Evolutionary conservation across 2,797 vertebrate species (phyloP).

Genomic region (Chrosomus eos): DNA sequence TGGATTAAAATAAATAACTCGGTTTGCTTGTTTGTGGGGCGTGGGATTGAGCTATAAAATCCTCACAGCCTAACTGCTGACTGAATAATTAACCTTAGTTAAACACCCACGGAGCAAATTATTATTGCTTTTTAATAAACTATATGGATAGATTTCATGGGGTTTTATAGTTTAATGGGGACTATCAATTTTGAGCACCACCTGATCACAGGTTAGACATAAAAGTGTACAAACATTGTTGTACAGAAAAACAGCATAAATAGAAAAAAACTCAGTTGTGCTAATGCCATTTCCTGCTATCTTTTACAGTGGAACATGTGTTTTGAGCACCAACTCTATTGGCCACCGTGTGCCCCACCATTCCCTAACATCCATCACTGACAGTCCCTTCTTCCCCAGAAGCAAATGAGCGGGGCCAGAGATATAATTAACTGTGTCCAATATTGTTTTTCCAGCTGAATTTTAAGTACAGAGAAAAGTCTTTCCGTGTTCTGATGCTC

Average conservation of each 20-base stretch:
- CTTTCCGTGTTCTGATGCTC: constrained; percentile 51
- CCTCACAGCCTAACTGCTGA: constrained; percentile 25
- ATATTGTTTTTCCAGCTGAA: constrained; percentile 57
- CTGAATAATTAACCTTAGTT: constrained; percentile 34
- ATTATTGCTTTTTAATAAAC: constrained; percentile 34
- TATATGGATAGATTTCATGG: constrained; percentile 14
- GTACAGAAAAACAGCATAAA: background rate
- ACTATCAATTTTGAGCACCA: constrained; percentile 22
- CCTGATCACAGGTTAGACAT: constrained; percentile 14
- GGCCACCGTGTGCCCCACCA: background rate
- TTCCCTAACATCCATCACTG: constrained; percentile 58
- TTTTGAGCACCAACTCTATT: background rate
- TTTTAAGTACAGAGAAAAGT: constrained; percentile 60
- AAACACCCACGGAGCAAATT: constrained; percentile 27
- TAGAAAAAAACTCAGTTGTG: background rate
- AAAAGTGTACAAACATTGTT: background rate
- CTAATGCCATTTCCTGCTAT: background rate
- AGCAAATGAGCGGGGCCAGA: constrained; percentile 39
- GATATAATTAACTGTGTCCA: constrained; percentile 52
- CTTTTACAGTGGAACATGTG: background rate
- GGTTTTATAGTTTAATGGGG: constrained; percentile 10
- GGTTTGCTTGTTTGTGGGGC: constrained; percentile 20
- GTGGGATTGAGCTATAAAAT: constrained; percentile 32
- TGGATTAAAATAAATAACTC: constrained; percentile 26
- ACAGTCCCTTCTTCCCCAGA: constrained; percentile 52